Base-by-base conservation (phyloP, 2,113 vertebrate species). In the Nerophis lumbriciformis region DNA sequence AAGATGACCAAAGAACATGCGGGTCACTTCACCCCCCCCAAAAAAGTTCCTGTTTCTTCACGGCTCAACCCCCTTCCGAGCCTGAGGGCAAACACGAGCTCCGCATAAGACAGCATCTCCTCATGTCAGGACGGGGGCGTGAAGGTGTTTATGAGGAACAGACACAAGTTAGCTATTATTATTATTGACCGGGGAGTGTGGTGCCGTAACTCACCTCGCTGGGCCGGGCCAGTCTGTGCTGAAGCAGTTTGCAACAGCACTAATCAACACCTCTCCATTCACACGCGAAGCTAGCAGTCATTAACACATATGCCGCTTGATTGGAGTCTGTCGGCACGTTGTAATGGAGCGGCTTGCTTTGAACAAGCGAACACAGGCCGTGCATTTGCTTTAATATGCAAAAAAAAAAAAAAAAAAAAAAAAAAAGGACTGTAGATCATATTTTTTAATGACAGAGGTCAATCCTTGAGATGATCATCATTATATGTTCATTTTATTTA, bases 241-340 rank as follows among this genome's bases (percentile, higher is more conserved):
- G 54, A 72, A 76, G 77, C 69, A 71, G 70, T 71, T 73, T 51
- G 73, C 69, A 76, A 69, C 69, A 56, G 67, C 74, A 71, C 80
- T 63, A 88, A 87, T 85, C 87, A 87, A 86, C 87, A 83, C 84
- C 83, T 84, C 71, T 72, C 79, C 75, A 71, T 85, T 82, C 82
- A 61, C 78, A 78, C 79, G 64, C 66, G 59, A 53, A 71, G 71
- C 69, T 81, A 62, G 61, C 65, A 74, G 73, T 82, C 81, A 86
- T 86, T 85, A 85, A 76, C 84, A 87, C 80, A 19, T 84, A 58
- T 66, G 56, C 63, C 45, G 71, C 76, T 76, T 87, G 79, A 84
- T 85, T 85, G 83, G 75, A 79, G 65, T 81, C 76, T 78, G 72
- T 88, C 79, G 71, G 69, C 86, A 69, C 81, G 74, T 84, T 75